These are phyloP conservation scores for Gymnocypris eckloni DNA, from an alignment of 2,797 vertebrate genomes.

Conservation along the genomic window DNA sequence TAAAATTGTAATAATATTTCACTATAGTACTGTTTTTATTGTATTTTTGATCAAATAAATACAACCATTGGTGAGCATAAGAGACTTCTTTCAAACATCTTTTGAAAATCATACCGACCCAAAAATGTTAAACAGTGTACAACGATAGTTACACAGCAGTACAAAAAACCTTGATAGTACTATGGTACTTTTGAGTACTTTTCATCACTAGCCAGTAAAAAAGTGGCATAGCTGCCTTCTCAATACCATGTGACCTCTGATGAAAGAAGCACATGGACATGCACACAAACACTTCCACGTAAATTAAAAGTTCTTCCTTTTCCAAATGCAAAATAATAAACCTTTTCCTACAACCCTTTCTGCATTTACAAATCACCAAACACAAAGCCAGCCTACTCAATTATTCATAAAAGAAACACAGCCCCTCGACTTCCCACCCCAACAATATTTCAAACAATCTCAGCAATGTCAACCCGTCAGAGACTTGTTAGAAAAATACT, in stretches of 20 bases:
- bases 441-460: conserved; percentile 25
- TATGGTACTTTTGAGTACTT: not conserved
- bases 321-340: not conserved
- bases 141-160: not conserved
- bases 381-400: conserved; percentile 6
- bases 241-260: conserved; percentile 50
- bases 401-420: conserved; percentile 4
- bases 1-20: not conserved
- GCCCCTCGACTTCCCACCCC: conserved; percentile 12
- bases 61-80: not conserved
- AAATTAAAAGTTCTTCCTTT: conserved; percentile 1
- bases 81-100: not conserved
- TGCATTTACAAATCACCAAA: not conserved
- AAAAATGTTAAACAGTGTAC: not conserved
- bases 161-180: not conserved
- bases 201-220: not conserved
- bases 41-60: not conserved
- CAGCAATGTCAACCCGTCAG: conserved; percentile 16
- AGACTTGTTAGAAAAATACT: conserved; percentile 19
- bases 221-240: conserved; percentile 27
- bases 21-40: not conserved
- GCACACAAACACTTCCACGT: conserved; percentile 18
- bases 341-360: conserved; percentile 5
- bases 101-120: not conserved
- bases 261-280: conserved; percentile 49